A percentile compares a stretch with the other conserved stretches of the same genome.
These are phyloP conservation scores for Drosophila equinoxialis DNA, from an alignment of 1,140 invertebrate genomes.

Conservation along the genomic window DNA sequence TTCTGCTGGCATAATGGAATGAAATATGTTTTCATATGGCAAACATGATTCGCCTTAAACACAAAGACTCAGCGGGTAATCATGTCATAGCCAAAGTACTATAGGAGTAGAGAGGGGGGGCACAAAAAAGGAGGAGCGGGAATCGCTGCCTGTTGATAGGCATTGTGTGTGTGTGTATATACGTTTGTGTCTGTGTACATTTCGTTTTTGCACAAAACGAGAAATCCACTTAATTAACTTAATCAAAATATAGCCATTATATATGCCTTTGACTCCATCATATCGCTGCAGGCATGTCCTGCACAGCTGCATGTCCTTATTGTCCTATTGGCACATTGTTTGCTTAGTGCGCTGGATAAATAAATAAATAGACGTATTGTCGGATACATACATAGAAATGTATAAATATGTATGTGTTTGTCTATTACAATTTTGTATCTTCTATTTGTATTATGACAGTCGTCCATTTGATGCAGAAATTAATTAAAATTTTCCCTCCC, in stretches of 20 bases:
- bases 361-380: slow-evolving; percentile 55
- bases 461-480: slow-evolving; percentile 64
- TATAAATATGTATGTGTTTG: slow-evolving; percentile 3
- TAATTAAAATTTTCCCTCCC: slow-evolving; percentile 70
- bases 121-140: not conserved
- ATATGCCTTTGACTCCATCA: slow-evolving; percentile 15
- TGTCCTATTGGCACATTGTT: slow-evolving; percentile 47
- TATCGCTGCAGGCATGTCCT: slow-evolving; percentile 38
- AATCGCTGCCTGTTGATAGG: slow-evolving; percentile 43
- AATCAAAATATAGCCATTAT: slow-evolving; percentile 79
- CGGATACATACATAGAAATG: not conserved
- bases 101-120: not conserved
- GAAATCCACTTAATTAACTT: slow-evolving; percentile 78
- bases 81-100: slow-evolving; percentile 30
- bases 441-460: slow-evolving; percentile 75
- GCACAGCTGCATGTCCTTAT: slow-evolving; percentile 41
- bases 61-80: slow-evolving; percentile 67
- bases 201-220: slow-evolving; percentile 33
- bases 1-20: slow-evolving; percentile 61
- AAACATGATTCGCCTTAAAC: slow-evolving; percentile 41
- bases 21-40: slow-evolving; percentile 72
- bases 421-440: slow-evolving; percentile 26
- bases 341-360: slow-evolving; percentile 56
- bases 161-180: slow-evolving; percentile 15
- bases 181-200: slow-evolving; percentile 22